Base-by-base conservation (phyloP, 2,113 vertebrate genomes). In the Catagonus wagneri region DNA sequence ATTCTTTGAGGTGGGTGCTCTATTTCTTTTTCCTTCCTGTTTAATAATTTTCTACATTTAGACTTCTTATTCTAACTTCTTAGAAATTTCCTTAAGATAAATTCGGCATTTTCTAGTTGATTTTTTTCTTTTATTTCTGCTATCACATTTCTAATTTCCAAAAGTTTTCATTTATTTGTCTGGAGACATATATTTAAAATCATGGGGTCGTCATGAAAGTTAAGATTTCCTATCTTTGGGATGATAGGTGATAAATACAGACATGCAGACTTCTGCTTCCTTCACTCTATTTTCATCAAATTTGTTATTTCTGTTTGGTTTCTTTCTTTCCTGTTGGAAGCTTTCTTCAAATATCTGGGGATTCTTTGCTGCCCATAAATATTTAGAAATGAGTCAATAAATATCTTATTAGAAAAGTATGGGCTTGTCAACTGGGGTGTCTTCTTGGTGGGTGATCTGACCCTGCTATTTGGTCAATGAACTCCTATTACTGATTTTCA, bases 31-130 rank as follows among this genome's bases (percentile, higher is more conserved):
- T 92, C 7, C 5, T 56, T 88, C 5, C 6, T 44, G 4, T 27
- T 72, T 61, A 81, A 60, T 90, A 81, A 54, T 90, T 88, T 94
- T 58, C 4, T 92, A 52, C 11, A 54, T 36, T 68, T 83, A n/a
- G n/a, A 56, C 7, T 2, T 95, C 96, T 68, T 39, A 86, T 76
- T 93, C 11, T 96, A 75, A 50, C 78, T 83, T 92, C 15, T 90
- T 66, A 66, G 12, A 39, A 44, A 63, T 60, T 72, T 91, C 39
- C 6, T 84, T n/a, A 83, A 61, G 22, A 52, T 75, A 84, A 81
- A 78, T 85, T 56, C 5, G 50, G 63, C 25, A 34, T 56, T 92
- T 84, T 80, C 29, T 78, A 83, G 7, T 74, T 93, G 20, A 20
- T 7, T 25, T 71, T 81, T 72, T 72, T n/a, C n/a, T 2, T 69